These are phyloP conservation scores for Adrianichthys oophorus DNA, from an alignment of 2,797 vertebrate species.

Conservation along the genomic window DNA sequence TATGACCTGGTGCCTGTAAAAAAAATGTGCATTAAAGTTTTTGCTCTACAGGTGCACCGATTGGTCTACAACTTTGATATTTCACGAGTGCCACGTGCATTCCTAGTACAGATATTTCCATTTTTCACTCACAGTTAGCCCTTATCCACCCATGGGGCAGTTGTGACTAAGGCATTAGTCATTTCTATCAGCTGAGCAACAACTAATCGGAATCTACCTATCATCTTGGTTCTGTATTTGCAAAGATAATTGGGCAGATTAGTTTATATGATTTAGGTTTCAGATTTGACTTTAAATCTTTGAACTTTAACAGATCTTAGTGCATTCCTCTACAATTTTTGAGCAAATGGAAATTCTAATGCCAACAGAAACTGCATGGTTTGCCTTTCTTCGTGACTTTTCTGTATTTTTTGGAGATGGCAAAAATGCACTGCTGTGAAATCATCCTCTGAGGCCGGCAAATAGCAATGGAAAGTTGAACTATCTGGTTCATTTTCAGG, in stretches of 20 bases:
- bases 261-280: slow-evolving; percentile 21
- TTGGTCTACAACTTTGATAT: too few relatives aligned
- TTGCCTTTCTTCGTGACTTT: slow-evolving; percentile 26
- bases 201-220: too few relatives aligned
- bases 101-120: too few relatives aligned
- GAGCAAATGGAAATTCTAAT: slow-evolving; percentile 40
- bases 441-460: slow-evolving; percentile 34
- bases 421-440: slow-evolving; percentile 38
- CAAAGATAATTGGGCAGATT: slow-evolving; percentile 14
- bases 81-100: too few relatives aligned
- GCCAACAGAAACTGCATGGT: slow-evolving; percentile 45
- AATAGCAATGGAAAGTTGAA: slow-evolving; percentile 16
- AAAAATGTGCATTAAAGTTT: too few relatives aligned
- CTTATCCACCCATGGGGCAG: too few relatives aligned
- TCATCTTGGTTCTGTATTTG: background rate
- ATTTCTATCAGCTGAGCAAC: too few relatives aligned
- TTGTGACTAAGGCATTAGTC: too few relatives aligned
- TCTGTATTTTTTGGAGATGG: slow-evolving; percentile 47
- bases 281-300: slow-evolving; percentile 17
- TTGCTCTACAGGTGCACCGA: too few relatives aligned
- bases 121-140: too few relatives aligned
- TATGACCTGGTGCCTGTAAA: too few relatives aligned
- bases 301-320: slow-evolving; percentile 22
- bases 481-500: slow-evolving; percentile 35
- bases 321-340: slow-evolving; percentile 31